Evolutionary conservation across 2,888 invertebrate species (phyloP), one percentile per base, ranked within the genome.

Genomic region (Scaptomyza reducta): DNA sequence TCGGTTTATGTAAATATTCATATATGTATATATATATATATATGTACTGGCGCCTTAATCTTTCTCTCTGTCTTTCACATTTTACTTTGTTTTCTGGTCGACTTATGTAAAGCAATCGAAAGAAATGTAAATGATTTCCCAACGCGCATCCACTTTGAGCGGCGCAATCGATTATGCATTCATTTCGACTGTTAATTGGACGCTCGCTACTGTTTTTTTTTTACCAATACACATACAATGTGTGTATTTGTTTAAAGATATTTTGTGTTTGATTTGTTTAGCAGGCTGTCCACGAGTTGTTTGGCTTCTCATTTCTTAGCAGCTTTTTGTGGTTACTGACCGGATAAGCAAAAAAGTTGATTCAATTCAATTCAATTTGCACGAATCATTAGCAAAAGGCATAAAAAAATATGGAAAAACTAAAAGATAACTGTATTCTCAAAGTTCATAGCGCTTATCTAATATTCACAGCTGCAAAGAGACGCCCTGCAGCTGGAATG

Each of bases 101-200:
- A 25, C 76, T 84, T 81, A 85, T 74, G 64, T 87, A 81, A 84
- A 79, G 67, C 78, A 56, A 73, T 62, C 74, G 74, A 73, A 50
- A 10, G 16, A 62, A 61, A 70, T 65, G 62, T 60, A 76, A 83
- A 77, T 83, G 70, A 71, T 82, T 82, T 83, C 86, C 60, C 71
- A 82, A 86, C 55, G 58, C 64, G 44, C 64, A 62, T 69, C 58
- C 35, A 55, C 27, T 33, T 61, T 9, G 10, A 3, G 51, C 63
- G 18, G 13, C 47, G 63, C 70, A 65, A 69, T 76, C 77, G 77
- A 86, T 81, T 86, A 81, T 81, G 81, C 69, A 80, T 77, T 77
- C 74, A 70, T 64, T 54, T 74, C 38, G 65, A 41, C 29, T 68
- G 71, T 69, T 79, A 77, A 86, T 74, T 74, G 53, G 59, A 51